These are phyloP conservation scores for Dolichallabes microphthalmus DNA, from an alignment of 2,113 vertebrate genomes.

Conservation along the genomic window DNA sequence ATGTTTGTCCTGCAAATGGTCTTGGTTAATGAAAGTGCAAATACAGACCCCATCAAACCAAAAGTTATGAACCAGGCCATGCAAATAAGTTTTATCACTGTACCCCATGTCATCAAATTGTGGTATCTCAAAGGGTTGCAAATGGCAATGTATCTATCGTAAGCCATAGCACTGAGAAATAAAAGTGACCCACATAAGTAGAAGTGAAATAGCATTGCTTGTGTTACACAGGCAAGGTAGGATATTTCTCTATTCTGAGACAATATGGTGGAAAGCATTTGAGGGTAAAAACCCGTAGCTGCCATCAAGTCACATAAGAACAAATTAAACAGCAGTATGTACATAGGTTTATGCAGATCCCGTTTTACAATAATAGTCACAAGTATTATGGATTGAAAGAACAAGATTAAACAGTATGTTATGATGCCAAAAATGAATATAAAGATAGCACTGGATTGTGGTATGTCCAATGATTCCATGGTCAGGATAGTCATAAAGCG, in stretches of 20 bases:
- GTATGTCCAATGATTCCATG: constrained; percentile 7
- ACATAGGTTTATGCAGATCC: constrained; percentile 7
- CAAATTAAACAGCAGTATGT: constrained; percentile 10
- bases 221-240: background rate
- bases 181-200: background rate
- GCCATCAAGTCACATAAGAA: background rate
- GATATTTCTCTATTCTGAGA: background rate
- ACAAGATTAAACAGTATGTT: constrained; percentile 7
- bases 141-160: constrained; percentile 7
- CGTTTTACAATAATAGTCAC: background rate
- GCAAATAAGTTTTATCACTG: background rate
- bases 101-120: background rate
- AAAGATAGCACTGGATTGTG: background rate
- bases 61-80: background rate
- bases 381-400: background rate
- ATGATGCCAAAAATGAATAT: background rate
- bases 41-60: background rate
- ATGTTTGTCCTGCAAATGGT: background rate
- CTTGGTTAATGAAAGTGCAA: background rate
- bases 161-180: constrained; percentile 1
- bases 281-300: background rate
- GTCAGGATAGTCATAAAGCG: constrained; percentile 3
- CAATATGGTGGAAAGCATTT: background rate
- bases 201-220: background rate
- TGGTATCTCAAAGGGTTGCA: constrained; percentile 12